Conservation (phyloP, 2,888 invertebrate species). For the Drosophila colorata region DNA sequence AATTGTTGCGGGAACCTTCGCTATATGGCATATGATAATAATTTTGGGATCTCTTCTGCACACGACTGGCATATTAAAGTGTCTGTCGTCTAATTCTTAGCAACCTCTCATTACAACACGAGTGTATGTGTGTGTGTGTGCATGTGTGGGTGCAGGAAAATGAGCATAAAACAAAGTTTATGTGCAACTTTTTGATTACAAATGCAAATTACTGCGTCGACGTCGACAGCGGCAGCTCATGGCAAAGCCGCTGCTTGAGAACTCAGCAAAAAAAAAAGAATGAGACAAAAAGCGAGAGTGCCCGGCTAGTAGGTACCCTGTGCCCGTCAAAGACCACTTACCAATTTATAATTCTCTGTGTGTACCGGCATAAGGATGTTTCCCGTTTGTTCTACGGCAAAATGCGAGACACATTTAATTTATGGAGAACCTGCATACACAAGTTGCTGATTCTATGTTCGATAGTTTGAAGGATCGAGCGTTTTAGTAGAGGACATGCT, state of each 20-base stretch:
- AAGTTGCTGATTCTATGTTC: not conserved
- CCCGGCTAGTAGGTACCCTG: constrained; percentile 6
- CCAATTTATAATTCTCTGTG: not conserved
- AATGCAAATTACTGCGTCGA: constrained; percentile 75
- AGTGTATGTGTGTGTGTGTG: constrained; percentile 2
- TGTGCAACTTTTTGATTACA: constrained; percentile 80
- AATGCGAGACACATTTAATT: no score
- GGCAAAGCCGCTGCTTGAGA: constrained; percentile 35
- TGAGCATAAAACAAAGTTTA: constrained; percentile 77
- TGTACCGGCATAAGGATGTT: not conserved
- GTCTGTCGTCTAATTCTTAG: constrained; percentile 56
- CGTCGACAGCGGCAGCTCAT: constrained; percentile 11
- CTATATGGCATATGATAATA: constrained; percentile 8
- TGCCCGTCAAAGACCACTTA: not conserved
- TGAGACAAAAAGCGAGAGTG: not conserved
- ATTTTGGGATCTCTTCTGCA: constrained; percentile 29
- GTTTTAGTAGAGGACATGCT: not conserved
- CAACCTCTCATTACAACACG: constrained; percentile 28
- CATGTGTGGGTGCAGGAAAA: constrained; percentile 50
- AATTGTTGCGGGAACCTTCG: no score
- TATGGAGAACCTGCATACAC: no score
- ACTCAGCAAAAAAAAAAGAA: constrained; percentile 8
- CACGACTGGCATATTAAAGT: constrained; percentile 46
- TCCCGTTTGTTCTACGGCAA: no score
- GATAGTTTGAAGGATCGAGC: no score